Evolutionary conservation across 2,113 vertebrate genomes (phyloP).

Genomic region (Antigone vipio): DNA sequence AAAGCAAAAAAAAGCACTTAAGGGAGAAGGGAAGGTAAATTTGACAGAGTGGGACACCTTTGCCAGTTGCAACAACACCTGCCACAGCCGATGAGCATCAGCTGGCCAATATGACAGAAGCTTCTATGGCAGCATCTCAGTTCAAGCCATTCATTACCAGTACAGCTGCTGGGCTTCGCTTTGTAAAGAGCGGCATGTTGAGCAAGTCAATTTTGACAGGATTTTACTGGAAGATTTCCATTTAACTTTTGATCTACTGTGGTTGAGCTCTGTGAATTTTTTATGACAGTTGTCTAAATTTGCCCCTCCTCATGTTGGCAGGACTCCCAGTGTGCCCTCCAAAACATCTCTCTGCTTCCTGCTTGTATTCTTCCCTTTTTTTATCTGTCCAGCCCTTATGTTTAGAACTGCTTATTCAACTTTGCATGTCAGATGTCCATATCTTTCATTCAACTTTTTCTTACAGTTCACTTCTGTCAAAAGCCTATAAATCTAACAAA

Average conservation of each 20-base stretch:
- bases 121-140: not conserved
- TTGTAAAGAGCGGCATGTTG: not conserved
- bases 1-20: not conserved
- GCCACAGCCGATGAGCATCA: conserved; percentile 6
- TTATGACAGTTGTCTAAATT: not conserved
- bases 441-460: not conserved
- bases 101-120: not conserved
- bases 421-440: not conserved
- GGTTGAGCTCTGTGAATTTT: not conserved
- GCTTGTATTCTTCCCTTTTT: not conserved
- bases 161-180: not conserved
- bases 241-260: not conserved
- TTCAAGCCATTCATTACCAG: not conserved
- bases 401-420: not conserved
- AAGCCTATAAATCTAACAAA: not conserved
- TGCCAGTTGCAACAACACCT: conserved; percentile 20
- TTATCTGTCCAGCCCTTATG: not conserved
- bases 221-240: conserved; percentile 16
- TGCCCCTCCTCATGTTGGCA: rapidly evolving
- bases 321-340: not conserved
- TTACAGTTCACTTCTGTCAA: not conserved
- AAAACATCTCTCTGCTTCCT: not conserved
- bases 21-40: not conserved
- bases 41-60: not conserved
- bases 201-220: not conserved